Evolutionary conservation across 2,888 invertebrate species (phyloP).

Genomic region (Temnothorax rugatulus): DNA sequence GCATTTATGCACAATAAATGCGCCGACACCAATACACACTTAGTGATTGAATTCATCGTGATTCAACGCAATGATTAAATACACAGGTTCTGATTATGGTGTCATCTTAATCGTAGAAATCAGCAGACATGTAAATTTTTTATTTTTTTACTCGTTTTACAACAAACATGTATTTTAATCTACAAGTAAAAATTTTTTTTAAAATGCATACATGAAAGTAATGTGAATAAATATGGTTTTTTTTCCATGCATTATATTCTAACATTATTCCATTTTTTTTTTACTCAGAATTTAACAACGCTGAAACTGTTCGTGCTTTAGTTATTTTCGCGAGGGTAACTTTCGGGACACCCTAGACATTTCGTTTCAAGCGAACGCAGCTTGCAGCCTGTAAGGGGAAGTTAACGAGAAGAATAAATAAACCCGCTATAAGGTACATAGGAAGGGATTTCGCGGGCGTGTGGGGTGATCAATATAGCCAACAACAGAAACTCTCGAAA

Average conservation of each 20-base stretch:
- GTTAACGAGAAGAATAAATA: constrained; percentile 51
- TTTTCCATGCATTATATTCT: neutral
- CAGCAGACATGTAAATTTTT: neutral
- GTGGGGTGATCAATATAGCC: constrained; percentile 37
- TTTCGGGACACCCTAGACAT: constrained; percentile 22
- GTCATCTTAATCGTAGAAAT: neutral
- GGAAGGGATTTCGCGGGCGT: constrained; percentile 19
- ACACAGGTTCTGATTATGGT: neutral
- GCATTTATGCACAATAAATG: constrained; percentile 38
- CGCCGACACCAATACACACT: neutral
- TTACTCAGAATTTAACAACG: neutral
- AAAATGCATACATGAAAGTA: neutral
- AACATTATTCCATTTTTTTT: neutral
- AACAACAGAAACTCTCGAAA: constrained; percentile 39
- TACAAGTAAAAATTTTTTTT: neutral
- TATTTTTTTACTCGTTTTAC: neutral
- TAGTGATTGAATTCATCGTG: neutral
- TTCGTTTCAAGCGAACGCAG: constrained; percentile 11
- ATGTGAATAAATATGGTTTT: neutral
- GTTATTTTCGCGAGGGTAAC: neutral
- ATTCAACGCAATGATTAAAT: neutral
- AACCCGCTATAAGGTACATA: constrained; percentile 15
- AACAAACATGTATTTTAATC: neutral
- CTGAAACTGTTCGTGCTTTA: neutral
- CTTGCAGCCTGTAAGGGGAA: neutral